These are phyloP conservation scores for Hirtodrosophila confusa DNA, from an alignment of 2,888 invertebrate species.

Conservation along the genomic window DNA sequence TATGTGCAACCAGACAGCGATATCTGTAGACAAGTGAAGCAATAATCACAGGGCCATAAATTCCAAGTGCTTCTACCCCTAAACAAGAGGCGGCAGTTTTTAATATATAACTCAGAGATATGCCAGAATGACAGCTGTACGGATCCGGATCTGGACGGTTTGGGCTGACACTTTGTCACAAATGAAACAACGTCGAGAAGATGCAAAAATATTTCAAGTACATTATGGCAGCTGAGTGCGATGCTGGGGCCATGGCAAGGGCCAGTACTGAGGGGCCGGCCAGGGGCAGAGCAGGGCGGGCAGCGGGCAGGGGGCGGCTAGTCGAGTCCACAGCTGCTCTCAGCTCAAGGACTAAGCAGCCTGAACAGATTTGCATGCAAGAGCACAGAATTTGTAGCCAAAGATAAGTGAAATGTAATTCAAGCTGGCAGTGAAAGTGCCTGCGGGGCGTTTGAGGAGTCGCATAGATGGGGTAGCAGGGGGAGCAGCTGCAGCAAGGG, in stretches of 20 bases:
- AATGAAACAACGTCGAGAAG: constrained; percentile 58
- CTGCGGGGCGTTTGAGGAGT: constrained; percentile 32
- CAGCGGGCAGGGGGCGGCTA: neutral
- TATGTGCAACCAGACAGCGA: constrained; percentile 49
- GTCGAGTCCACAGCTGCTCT: constrained; percentile 40
- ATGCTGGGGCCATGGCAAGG: neutral
- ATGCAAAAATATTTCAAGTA: constrained; percentile 66
- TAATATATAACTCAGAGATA: constrained; percentile 68
- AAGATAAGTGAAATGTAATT: constrained; percentile 59
- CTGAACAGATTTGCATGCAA: constrained; percentile 59
- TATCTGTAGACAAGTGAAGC: constrained; percentile 73
- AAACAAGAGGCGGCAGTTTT: constrained; percentile 60
- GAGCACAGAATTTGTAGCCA: constrained; percentile 45
- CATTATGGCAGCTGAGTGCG: constrained; percentile 49
- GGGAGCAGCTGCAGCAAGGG: neutral
- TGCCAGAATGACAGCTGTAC: constrained; percentile 61
- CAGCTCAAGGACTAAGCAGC: constrained; percentile 61
- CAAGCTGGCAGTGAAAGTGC: constrained; percentile 66
- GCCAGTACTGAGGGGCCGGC: neutral
- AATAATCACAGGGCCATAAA: constrained; percentile 73
- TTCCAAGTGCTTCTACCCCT: constrained; percentile 49
- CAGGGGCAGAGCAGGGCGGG: no score
- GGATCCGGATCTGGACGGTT: constrained; percentile 53
- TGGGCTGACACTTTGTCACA: constrained; percentile 70
- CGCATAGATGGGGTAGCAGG: neutral